Percentiles rank a stretch among this genome's conserved stretches.
Evolutionary conservation across 2,797 vertebrate species (phyloP).

Genomic region (Clarias pachynema): DNA sequence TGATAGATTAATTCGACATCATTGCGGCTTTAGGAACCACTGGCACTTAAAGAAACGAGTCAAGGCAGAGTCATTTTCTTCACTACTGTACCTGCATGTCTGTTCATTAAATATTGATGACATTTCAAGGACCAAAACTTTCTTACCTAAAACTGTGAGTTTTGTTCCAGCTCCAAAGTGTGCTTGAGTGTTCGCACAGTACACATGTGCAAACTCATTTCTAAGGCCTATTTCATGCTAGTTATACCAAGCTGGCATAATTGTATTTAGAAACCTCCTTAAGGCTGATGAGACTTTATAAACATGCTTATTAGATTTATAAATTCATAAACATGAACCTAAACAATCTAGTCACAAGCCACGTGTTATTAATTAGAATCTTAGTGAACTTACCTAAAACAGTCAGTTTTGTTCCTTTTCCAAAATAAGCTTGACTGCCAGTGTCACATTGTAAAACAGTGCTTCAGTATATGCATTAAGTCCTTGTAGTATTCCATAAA

Average conservation of each 20-base stretch:
- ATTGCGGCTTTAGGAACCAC: neutral
- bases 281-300: neutral
- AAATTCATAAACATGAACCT: neutral
- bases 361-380: neutral
- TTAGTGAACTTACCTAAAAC: slow-evolving; percentile 59
- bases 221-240: neutral
- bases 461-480: slow-evolving; percentile 58
- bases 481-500: slow-evolving; percentile 9
- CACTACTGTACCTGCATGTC: neutral
- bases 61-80: neutral
- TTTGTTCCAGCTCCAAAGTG: slow-evolving; percentile 70
- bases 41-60: neutral
- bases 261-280: neutral
- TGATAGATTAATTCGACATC: neutral
- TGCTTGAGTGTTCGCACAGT: slow-evolving; percentile 65
- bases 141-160: slow-evolving; percentile 70
- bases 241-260: neutral
- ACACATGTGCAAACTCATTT: slow-evolving; percentile 31
- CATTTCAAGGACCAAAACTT: neutral
- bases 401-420: slow-evolving; percentile 59
- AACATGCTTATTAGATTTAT: neutral
- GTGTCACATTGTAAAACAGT: slow-evolving; percentile 63
- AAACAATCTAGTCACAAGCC: neutral
- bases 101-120: neutral
- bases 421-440: slow-evolving; percentile 58